A percentile compares a stretch with the other conserved stretches of the same genome.
phyloP scores from a whole-genome alignment of 2,888 invertebrate species.

The Teleogryllus oceanicus region DNA sequence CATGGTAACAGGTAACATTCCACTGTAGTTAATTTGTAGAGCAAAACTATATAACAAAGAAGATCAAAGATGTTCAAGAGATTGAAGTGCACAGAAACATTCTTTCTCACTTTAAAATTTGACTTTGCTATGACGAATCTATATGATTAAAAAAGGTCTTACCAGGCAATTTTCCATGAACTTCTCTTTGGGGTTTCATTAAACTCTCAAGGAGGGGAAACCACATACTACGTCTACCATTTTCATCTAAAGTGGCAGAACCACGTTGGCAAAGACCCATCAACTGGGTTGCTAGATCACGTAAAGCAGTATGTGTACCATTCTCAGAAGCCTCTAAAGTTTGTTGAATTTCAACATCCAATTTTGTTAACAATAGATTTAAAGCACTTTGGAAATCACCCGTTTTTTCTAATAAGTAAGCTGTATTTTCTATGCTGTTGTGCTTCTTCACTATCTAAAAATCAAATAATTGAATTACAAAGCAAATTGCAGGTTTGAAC shows the following conservation, averaged over 20 bases:
- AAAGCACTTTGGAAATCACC: slow-evolving; percentile 72
- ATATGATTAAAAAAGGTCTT: background rate
- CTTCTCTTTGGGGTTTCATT: slow-evolving; percentile 31
- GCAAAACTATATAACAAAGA: too few relatives aligned
- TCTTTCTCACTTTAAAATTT: too few relatives aligned
- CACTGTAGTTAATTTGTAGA: too few relatives aligned
- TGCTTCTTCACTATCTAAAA: slow-evolving; percentile 41
- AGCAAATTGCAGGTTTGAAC: background rate
- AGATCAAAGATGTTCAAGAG: too few relatives aligned
- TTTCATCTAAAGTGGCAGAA: slow-evolving; percentile 47
- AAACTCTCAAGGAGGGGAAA: slow-evolving; percentile 34
- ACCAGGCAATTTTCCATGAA: background rate
- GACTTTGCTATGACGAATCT: too few relatives aligned
- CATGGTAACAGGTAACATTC: too few relatives aligned
- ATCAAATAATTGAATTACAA: background rate
- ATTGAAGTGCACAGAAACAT: too few relatives aligned
- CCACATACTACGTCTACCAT: slow-evolving; percentile 32
- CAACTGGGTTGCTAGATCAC: slow-evolving; percentile 36
- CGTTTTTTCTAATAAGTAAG: slow-evolving; percentile 69
- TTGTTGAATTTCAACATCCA: slow-evolving; percentile 39
- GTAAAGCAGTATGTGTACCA: background rate
- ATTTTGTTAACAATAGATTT: slow-evolving; percentile 45
- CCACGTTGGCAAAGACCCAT: slow-evolving; percentile 52
- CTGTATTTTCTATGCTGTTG: slow-evolving; percentile 63
- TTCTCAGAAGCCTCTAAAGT: slow-evolving; percentile 25